Evolutionary conservation across 2,113 vertebrate species (phyloP).

Genomic region (Dasypus novemcinctus): DNA sequence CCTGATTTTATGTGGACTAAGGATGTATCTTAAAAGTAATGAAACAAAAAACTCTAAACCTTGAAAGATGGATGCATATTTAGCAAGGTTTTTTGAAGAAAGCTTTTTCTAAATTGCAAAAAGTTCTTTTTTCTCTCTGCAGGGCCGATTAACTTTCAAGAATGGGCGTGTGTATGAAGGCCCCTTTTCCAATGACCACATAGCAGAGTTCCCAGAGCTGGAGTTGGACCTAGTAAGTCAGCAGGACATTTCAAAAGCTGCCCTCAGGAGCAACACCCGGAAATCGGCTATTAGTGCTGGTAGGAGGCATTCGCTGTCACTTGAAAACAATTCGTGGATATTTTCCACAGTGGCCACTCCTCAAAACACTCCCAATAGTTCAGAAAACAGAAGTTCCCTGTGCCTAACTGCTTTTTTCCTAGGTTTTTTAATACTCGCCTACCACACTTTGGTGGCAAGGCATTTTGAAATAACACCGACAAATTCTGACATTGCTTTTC

Average conservation of each 20-base stretch:
- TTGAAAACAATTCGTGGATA: neutral
- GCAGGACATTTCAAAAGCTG: slow-evolving; percentile 41
- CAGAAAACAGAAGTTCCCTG: neutral
- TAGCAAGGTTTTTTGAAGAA: neutral
- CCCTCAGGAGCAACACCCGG: accelerated
- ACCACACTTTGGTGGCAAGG: neutral
- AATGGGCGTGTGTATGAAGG: slow-evolving; percentile 86
- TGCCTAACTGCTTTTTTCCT: neutral
- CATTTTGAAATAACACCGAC: neutral
- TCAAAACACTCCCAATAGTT: neutral
- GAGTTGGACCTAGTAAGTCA: neutral
- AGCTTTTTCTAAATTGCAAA: neutral
- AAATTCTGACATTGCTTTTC: neutral
- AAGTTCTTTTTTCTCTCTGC: neutral
- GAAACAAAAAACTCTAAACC: neutral
- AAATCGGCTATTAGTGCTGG: slow-evolving; percentile 40
- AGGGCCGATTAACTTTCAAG: slow-evolving; percentile 88
- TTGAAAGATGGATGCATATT: neutral
- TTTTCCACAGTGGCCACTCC: neutral
- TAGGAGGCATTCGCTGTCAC: slow-evolving; percentile 58
- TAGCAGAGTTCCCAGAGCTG: slow-evolving; percentile 61
- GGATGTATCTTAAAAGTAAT: neutral
- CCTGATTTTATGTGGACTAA: neutral
- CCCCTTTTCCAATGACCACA: slow-evolving; percentile 84
- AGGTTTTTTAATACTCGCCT: neutral